Base-by-base conservation (phyloP, 2,113 vertebrate genomes). In the Brienomyrus longianalis region DNA sequence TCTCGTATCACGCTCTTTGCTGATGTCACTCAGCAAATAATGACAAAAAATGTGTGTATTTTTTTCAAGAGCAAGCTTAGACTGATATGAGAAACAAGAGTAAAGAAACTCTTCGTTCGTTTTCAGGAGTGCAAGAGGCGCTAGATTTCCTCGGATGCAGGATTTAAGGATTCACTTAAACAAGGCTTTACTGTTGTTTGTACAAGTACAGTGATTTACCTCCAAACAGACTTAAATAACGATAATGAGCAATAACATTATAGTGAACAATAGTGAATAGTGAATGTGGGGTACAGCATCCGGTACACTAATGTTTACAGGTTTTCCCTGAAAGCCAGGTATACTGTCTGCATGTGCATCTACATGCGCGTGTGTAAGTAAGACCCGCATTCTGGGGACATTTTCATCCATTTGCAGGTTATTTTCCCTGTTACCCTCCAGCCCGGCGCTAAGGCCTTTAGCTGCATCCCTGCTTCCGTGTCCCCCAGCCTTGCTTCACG, bases 401-500 rank as follows among this genome's bases (percentile, higher is more conserved):
- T 45, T 83, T 15, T 15, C 43, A 10, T 83, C 35, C 77, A 21
- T 21, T 10, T 48, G 45, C 45, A 5, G 19, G 21, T 10, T 19
- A 10, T 87, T 86, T n/a, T 59, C 52, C 4, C 2, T 21, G 87
- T 19, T 23, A 93, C 92, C 92, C 93, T 85, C 35, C 90, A 90
- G 87, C 92, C 90, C 89, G 89, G 91, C 70, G 84, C 85, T 85
- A 13, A 9, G 23, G 19, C 15, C 47, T n/a, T 87, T 9, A 39
- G 84, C 59, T 4, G 85, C 17, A 66, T 86, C 27, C 50, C 19
- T 13, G 35, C 88, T 92, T 90, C 87, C 50, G 35, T 62, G 89
- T 92, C 91, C 92, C 86, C 89, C 90, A 91, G 66, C 87, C 89
- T 91, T 92, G 91, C 93, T 93, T 94, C 93, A 90, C 91, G 94